Evolutionary conservation across 2,113 vertebrate species (phyloP).

Genomic region (Cavia porcellus): DNA sequence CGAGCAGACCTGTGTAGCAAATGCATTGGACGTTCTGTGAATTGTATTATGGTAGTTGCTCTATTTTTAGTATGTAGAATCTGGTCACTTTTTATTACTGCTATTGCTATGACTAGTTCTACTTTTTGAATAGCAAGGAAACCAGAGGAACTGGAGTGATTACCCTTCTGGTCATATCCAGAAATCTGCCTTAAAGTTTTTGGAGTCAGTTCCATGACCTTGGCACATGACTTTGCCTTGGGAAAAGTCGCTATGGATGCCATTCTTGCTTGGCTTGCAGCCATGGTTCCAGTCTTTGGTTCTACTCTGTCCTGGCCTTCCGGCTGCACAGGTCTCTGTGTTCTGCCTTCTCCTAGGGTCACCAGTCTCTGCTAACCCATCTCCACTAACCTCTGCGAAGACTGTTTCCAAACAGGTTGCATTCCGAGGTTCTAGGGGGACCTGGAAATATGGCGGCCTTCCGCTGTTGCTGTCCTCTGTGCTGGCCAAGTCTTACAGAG

Average conservation of each 20-base stretch:
- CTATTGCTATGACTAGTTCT: not conserved
- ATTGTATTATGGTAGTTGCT: not conserved
- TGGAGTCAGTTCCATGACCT: not conserved
- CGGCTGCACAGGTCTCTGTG: not conserved
- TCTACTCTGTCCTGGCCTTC: not conserved
- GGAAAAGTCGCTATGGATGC: not conserved
- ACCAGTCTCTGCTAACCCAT: not conserved
- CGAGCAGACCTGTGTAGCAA: not conserved
- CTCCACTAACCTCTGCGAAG: not conserved
- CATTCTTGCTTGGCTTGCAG: not conserved
- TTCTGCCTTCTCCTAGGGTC: not conserved
- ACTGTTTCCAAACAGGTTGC: not conserved
- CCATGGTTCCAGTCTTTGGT: not conserved
- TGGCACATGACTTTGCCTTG: not conserved
- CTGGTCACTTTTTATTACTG: not conserved
- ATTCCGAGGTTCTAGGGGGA: not conserved
- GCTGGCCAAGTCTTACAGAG: not conserved
- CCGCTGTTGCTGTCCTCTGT: not conserved
- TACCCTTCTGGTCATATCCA: not conserved
- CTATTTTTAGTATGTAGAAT: not conserved
- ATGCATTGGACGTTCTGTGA: not conserved
- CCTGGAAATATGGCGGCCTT: not conserved
- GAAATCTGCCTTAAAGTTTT: not conserved
- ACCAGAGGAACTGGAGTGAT: not conserved
- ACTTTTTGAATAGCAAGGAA: not conserved